These are phyloP conservation scores for Cerastis leucographa DNA, from an alignment of 2,888 invertebrate genomes.

Conservation along the genomic window DNA sequence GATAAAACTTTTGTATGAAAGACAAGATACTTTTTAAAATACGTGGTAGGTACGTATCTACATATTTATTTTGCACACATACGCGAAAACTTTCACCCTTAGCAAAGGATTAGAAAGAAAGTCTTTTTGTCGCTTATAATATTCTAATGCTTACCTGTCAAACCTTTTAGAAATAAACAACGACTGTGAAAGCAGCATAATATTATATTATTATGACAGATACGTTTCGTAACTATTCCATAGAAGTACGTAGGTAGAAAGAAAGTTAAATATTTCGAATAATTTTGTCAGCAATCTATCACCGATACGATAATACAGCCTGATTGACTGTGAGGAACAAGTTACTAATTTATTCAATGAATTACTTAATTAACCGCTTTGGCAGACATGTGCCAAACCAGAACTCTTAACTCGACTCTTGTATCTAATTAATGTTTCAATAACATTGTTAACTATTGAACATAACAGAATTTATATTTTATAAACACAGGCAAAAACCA, in stretches of 20 bases:
- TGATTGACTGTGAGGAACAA: conserved; percentile 45
- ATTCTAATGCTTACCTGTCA: conserved; percentile 36
- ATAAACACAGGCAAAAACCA: background rate
- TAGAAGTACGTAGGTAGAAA: conserved; percentile 26
- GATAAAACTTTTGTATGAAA: background rate
- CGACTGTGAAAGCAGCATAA: conserved; percentile 34
- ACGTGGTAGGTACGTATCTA: too few relatives aligned
- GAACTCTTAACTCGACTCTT: conserved; percentile 22
- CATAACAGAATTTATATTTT: conserved; percentile 20
- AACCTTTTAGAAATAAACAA: conserved; percentile 35
- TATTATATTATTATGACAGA: conserved; percentile 32
- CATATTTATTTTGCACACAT: background rate
- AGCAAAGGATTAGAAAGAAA: background rate
- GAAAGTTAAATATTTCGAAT: conserved; percentile 55
- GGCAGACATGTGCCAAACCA: conserved; percentile 31
- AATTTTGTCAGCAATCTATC: conserved; percentile 42
- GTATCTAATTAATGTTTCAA: conserved; percentile 36
- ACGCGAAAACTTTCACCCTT: conserved; percentile 18
- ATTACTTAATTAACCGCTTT: conserved; percentile 54
- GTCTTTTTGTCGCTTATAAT: conserved; percentile 25
- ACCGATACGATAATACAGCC: conserved; percentile 40
- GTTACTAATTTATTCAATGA: conserved; percentile 59
- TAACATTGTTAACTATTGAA: conserved; percentile 21
- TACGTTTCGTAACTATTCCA: conserved; percentile 43
- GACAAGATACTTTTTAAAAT: background rate